Evolutionary conservation across 2,888 invertebrate genomes (phyloP).

Genomic region (Thymelicus acteon): DNA sequence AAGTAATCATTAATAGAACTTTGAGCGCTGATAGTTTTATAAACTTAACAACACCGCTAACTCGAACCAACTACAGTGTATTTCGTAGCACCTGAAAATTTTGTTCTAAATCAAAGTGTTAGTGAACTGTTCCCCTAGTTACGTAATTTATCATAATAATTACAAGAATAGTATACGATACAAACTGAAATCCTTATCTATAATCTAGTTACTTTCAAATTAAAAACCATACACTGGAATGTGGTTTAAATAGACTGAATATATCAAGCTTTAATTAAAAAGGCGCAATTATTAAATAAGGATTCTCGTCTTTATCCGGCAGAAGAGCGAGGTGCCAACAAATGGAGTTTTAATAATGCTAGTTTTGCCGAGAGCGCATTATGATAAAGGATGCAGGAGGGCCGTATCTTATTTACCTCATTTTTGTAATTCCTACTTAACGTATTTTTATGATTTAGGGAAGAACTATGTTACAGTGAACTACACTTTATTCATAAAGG

Average conservation of each 20-base stretch:
- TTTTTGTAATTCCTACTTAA: constrained; percentile 27
- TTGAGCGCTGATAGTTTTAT: constrained; percentile 27
- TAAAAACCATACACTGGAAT: constrained; percentile 60
- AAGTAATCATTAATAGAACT: constrained; percentile 33
- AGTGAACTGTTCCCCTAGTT: no score
- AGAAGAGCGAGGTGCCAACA: constrained; percentile 47
- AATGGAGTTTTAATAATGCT: constrained; percentile 62
- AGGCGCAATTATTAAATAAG: constrained; percentile 64
- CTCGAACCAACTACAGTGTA: constrained; percentile 5
- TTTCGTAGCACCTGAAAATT: constrained; percentile 20
- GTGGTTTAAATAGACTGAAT: constrained; percentile 61
- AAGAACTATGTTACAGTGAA: not conserved
- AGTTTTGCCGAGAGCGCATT: constrained; percentile 51
- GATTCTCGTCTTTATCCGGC: constrained; percentile 52
- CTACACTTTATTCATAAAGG: no score
- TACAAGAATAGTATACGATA: no score
- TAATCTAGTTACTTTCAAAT: not conserved
- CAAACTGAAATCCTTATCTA: not conserved
- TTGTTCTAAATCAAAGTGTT: constrained; percentile 5
- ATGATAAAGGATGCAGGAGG: constrained; percentile 50
- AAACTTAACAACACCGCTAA: constrained; percentile 26
- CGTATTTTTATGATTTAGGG: constrained; percentile 3
- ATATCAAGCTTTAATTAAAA: constrained; percentile 68
- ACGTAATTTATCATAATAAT: no score
- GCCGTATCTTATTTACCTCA: constrained; percentile 40